Evolutionary conservation across 2,797 vertebrate species (phyloP), one percentile per base, ranked within the genome.

Genomic region (Sciurus carolinensis): DNA sequence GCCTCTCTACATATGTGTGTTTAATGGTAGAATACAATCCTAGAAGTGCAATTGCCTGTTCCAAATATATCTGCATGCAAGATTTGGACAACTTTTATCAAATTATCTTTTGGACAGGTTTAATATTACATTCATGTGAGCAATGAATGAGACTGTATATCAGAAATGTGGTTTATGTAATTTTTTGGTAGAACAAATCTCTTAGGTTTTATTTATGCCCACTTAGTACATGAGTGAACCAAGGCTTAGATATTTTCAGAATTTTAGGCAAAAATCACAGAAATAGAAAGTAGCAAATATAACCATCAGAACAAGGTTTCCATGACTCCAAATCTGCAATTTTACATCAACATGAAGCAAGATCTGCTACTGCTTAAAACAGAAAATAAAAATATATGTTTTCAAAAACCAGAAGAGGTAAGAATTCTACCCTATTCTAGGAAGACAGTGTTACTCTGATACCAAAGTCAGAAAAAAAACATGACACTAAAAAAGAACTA

Each of bases 141-240:
- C 9, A 94, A 66, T 62, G 77, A 91, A 93, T 77, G 18, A 50
- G 7, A 57, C 47, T 30, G 1, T 88, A 0, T 57, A 87, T 11
- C 3, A 69, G 18, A 50, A 11, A 24, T 69, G n/a, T 52, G 54
- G 13, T 24, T 94, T 57, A n/a, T 67, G 30, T 95, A 30, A 91
- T n/a, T 72, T 52, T 93, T 24, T 95, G 24, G 1, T 22, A 72
- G 9, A 77, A 69, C 15, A 67, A 95, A 90, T 90, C 42, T 73
- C 11, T 84, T 52, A 90, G 1, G 4, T 39, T 90, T 84, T 92
- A 71, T 52, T 69, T 10, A 90, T 82, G 50, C 12, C 22, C 10
- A 67, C 57, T 96, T 83, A 3, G 64, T 47, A 71, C 33, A 54
- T 28, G 10, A 85, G 26, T 57, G 5, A 95, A n/a, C 3, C 22